Percentiles rank a stretch among this genome's conserved stretches.
phyloP scores from a whole-genome alignment of 2,888 invertebrate genomes.

The Shargacucullia verbasci region DNA sequence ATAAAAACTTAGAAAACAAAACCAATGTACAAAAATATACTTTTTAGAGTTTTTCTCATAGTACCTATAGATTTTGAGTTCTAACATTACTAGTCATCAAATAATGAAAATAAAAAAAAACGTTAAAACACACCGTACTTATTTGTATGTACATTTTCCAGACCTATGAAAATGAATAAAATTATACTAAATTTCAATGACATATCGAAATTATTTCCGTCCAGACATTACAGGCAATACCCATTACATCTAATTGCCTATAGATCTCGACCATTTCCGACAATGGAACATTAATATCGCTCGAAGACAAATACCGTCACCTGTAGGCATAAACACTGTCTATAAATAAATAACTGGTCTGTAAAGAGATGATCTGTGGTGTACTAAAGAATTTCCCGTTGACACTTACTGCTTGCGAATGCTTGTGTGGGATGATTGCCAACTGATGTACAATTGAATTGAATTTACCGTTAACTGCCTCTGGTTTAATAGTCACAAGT shows the following conservation, averaged over 20 bases:
- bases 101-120: too few species aligned
- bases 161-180: too few species aligned
- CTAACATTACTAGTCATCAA: too few species aligned
- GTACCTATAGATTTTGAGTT: too few species aligned
- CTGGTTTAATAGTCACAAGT: too few species aligned
- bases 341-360: background rate
- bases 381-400: background rate
- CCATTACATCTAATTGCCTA: conserved; percentile 19
- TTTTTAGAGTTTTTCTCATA: too few species aligned
- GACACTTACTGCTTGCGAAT: background rate
- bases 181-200: too few species aligned
- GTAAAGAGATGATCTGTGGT: too few species aligned
- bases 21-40: too few species aligned
- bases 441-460: conserved; percentile 8
- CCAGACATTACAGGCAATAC: conserved; percentile 15
- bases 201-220: conserved; percentile 17
- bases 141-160: too few species aligned
- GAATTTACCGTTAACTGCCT: conserved; percentile 2
- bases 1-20: too few species aligned
- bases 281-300: conserved; percentile 12
- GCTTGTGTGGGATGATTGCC: conserved; percentile 4
- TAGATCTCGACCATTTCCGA: conserved; percentile 33
- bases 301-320: conserved; percentile 22
- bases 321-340: conserved; percentile 20
- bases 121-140: too few species aligned